Base-by-base conservation (phyloP, 2,888 invertebrate species). In the Aethes cnicana region DNA sequence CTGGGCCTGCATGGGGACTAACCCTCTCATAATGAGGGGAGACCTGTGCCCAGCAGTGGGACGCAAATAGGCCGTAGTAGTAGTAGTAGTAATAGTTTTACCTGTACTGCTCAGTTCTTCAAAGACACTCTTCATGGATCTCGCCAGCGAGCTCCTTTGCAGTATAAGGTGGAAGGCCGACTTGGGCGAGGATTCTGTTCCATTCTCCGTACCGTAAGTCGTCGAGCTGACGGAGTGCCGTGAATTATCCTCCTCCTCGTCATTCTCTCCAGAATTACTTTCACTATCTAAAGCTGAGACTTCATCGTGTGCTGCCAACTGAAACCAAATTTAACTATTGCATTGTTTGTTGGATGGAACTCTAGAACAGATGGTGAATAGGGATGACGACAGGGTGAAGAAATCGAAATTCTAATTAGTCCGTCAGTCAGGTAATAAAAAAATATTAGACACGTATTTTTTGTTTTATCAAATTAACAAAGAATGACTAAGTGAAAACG, bases 101-200 rank as follows among this genome's bases (percentile, higher is more conserved):
- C 92, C 92, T 57, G 92, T 91, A 62, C 91, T 91, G 68, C 93
- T 93, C 1, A 95, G 89, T 74, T 94, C 94, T 65, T 95, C 94
- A 78, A 95, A 96, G 9, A 96, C 93, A 53, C 92, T 91, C 74
- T 96, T 96, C 64, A 98, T 91, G 59, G 97, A 95, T 63, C 93
- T 92, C 0, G 98, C 98, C 37, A 98, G 84, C 3, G 93, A 93
- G 72, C 97, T 96, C 57, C 94, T 92, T 66, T 95, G 93, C 30
- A 97, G 84, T 65, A 97, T 97, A 8, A 94, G 87, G 68, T 95
- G 94, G 69, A 96, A 97, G 0, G 96, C 95, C 0, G 94, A 94
- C 63, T 85, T 86, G 0, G 88, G 84, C 2, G 67, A 58, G 2
- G 57, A 39, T 7, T 80, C 79, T 0, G 55, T 49, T 1, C 63